A percentile compares a stretch with the other conserved stretches of the same genome.
Conservation (phyloP, 2,888 invertebrate genomes). For the Macaria notata region DNA sequence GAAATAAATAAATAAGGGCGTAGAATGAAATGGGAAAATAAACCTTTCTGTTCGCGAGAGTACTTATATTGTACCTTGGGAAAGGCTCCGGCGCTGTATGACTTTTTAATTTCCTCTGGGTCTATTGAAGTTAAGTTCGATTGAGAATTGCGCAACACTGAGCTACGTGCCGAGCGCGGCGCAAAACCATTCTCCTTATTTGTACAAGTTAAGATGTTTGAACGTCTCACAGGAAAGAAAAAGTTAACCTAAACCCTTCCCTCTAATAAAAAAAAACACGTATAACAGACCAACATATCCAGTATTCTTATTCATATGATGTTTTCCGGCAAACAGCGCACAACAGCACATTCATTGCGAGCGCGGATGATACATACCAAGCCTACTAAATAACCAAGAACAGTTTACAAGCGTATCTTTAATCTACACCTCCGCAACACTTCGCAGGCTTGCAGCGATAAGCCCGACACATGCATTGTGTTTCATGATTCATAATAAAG, state of each 20-base stretch:
- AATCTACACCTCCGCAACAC: conserved; percentile 33
- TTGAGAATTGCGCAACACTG: conserved; percentile 18
- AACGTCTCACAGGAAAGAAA: background rate
- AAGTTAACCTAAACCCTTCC: background rate
- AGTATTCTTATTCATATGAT: background rate
- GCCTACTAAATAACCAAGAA: conserved; percentile 21
- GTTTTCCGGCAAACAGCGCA: background rate
- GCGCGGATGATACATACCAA: conserved; percentile 10
- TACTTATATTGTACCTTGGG: conserved; percentile 22
- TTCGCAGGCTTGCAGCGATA: conserved; percentile 32
- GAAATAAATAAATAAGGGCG: conserved; percentile 33
- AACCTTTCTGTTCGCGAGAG: conserved; percentile 20
- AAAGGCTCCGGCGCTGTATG: conserved; percentile 25
- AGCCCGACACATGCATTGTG: conserved; percentile 40
- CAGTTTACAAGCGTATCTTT: conserved; percentile 29
- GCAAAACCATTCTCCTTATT: conserved; percentile 2
- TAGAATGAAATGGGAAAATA: conserved; percentile 21
- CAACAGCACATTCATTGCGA: background rate
- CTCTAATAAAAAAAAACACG: background rate
- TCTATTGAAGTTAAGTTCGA: conserved; percentile 20
- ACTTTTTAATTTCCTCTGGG: conserved; percentile 31
- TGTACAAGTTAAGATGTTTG: conserved; percentile 4
- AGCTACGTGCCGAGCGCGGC: conserved; percentile 1
- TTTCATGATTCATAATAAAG: conserved; percentile 45
- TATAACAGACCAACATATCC: background rate